These are phyloP conservation scores for Oreocharis arfaki DNA, from an alignment of 2,113 vertebrate genomes.

Conservation along the genomic window DNA sequence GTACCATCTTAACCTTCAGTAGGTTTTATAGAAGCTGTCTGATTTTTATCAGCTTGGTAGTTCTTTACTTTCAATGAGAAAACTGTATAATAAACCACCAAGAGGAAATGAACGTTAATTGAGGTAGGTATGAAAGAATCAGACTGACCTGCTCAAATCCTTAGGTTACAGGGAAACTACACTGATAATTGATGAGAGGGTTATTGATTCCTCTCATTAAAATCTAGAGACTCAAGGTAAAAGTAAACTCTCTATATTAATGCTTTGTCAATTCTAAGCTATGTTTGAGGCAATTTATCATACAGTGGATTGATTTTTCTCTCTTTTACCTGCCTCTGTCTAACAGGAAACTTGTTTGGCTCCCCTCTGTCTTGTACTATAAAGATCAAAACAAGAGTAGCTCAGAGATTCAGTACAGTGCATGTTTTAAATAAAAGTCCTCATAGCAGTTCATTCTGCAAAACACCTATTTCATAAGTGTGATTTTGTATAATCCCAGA, in stretches of 20 bases:
- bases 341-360: not conserved
- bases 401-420: not conserved
- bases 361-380: not conserved
- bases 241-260: not conserved
- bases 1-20: not conserved
- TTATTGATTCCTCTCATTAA: not conserved
- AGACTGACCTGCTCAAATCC: not conserved
- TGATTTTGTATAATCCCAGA: not conserved
- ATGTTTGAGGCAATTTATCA: not conserved
- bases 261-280: not conserved
- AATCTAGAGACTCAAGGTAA: not conserved
- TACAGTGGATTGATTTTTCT: not conserved
- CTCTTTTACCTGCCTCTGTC: not conserved
- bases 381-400: not conserved
- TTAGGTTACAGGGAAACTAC: not conserved
- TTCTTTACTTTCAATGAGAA: slow-evolving; percentile 11
- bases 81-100: not conserved
- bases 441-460: not conserved
- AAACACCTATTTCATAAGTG: not conserved
- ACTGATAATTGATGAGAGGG: not conserved
- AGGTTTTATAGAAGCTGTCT: slow-evolving; percentile 20
- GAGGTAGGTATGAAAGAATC: not conserved
- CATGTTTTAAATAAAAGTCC: not conserved
- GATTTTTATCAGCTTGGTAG: not conserved
- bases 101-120: not conserved